phyloP scores from a whole-genome alignment of 2,888 invertebrate genomes.

The Glaucopsyche alexis region DNA sequence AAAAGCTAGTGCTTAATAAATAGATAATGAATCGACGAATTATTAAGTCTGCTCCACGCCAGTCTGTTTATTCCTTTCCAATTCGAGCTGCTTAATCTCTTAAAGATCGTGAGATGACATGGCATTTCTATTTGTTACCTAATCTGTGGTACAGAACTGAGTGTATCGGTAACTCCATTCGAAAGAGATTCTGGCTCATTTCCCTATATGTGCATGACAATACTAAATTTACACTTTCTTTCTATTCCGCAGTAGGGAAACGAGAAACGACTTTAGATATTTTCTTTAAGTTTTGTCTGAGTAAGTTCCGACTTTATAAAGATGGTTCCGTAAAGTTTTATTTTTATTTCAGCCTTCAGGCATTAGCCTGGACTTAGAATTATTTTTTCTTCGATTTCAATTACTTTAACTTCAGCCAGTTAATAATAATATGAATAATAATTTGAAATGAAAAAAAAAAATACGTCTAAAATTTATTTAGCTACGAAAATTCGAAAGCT shows the following conservation, averaged over 20 bases:
- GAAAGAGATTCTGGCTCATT: constrained; percentile 21
- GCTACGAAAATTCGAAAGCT: no score
- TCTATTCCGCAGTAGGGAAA: not conserved
- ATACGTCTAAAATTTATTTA: no score
- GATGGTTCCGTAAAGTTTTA: not conserved
- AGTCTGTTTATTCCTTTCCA: no score
- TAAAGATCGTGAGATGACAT: not conserved
- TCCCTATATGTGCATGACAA: constrained; percentile 22
- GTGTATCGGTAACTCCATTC: constrained; percentile 11
- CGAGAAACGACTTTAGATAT: not conserved
- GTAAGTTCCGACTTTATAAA: not conserved
- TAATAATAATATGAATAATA: not conserved
- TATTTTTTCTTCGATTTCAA: not conserved
- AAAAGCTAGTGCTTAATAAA: no score
- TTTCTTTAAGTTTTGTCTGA: constrained; percentile 10
- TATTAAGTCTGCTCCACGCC: no score
- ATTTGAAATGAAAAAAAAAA: no score
- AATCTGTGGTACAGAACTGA: not conserved
- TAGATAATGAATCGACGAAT: no score
- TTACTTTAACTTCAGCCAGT: not conserved
- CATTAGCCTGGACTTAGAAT: not conserved
- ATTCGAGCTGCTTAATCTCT: no score
- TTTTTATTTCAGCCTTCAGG: not conserved
- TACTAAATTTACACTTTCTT: constrained; percentile 22
- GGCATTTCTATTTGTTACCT: not conserved